Evolutionary conservation across 2,797 vertebrate genomes (phyloP).

Genomic region (Cercopithecus mitis): DNA sequence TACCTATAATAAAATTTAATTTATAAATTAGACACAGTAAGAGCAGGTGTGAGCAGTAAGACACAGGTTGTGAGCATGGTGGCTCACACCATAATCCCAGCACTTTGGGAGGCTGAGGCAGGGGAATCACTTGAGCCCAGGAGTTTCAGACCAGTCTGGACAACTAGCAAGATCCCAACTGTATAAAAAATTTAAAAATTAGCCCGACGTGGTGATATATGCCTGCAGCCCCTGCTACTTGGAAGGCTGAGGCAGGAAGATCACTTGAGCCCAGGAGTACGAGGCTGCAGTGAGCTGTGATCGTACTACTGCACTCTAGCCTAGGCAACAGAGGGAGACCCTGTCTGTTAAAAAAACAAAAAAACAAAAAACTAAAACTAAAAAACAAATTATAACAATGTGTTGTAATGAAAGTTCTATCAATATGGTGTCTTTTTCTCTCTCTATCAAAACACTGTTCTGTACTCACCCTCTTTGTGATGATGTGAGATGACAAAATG

Average conservation of each 20-base stretch:
- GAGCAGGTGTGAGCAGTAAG: background rate
- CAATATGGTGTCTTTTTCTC: background rate
- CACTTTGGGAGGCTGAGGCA: background rate
- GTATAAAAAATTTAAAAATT: background rate
- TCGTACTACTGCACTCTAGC: background rate
- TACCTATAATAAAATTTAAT: background rate
- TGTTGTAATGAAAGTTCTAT: background rate
- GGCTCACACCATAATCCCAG: background rate
- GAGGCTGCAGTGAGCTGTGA: background rate
- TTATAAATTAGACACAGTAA: background rate
- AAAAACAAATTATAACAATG: background rate
- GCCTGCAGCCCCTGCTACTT: background rate
- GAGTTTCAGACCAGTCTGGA: background rate
- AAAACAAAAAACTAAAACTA: too few species aligned
- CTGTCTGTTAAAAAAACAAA: background rate
- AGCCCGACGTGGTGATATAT: background rate
- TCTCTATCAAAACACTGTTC: background rate
- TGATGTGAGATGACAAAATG: background rate
- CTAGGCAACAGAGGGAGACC: background rate
- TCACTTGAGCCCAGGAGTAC: background rate
- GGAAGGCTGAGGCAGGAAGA: background rate
- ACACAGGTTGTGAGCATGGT: background rate
- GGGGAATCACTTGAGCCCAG: background rate
- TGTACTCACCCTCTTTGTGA: background rate
- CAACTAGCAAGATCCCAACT: background rate